A percentile compares a stretch with the other conserved stretches of the same genome.
Conservation (phyloP, 1,140 invertebrate genomes). For the Proctacanthus coquilletti region DNA sequence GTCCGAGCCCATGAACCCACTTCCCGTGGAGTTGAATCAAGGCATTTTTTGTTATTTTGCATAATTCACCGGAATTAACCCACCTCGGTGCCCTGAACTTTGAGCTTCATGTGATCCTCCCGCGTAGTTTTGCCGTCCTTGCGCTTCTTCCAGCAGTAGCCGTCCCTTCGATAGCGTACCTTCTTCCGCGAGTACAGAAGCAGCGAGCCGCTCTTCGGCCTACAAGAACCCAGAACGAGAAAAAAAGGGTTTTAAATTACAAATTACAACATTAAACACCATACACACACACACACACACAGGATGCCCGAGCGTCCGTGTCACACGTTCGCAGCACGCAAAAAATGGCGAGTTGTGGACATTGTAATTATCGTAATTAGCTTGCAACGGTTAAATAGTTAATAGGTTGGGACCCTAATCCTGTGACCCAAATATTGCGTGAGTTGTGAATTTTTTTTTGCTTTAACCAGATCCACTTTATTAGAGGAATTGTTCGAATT, state of each 20-base stretch:
- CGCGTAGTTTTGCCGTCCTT: constrained; percentile 96
- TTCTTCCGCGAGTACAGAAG: constrained; percentile 91
- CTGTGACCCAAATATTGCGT: too few species aligned
- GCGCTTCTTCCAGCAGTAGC: constrained; percentile 97
- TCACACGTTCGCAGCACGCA: too few species aligned
- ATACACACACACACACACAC: too few species aligned
- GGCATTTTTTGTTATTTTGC: not conserved
- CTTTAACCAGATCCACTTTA: too few species aligned
- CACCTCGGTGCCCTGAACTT: constrained; percentile 91
- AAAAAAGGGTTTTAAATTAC: too few species aligned
- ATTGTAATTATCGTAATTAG: constrained; percentile 2
- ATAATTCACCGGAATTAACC: constrained; percentile 20
- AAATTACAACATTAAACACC: too few species aligned
- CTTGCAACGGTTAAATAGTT: constrained; percentile 2
- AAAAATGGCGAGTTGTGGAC: constrained; percentile 3
- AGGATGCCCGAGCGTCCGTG: too few species aligned
- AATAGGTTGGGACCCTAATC: not conserved
- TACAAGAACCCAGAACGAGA: too few species aligned
- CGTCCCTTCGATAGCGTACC: constrained; percentile 88
- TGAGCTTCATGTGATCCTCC: constrained; percentile 98
- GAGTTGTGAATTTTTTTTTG: too few species aligned
- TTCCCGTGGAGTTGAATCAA: too few species aligned
- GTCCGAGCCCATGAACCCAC: too few species aligned
- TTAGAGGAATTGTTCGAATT: too few species aligned
- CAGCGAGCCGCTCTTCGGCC: constrained; percentile 94